Evolutionary conservation across 2,888 invertebrate genomes (phyloP), one percentile per base, ranked within the genome.

Genomic region (Endomychus coccineus): DNA sequence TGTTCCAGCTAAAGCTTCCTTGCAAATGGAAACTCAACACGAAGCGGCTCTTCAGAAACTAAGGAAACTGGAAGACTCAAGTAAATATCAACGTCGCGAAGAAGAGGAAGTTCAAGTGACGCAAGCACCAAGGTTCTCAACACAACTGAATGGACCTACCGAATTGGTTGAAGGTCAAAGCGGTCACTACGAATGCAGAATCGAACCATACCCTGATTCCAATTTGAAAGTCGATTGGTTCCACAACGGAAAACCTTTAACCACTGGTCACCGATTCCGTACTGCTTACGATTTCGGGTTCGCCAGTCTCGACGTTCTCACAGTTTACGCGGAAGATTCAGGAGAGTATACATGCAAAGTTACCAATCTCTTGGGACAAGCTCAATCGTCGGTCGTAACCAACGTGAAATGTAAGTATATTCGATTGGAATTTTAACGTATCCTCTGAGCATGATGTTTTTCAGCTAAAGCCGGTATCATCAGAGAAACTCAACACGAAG

Each of bases 201-300:
- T 92, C 58, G 91, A 91, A 61, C 92, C 92, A 9, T 90, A 90
- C 56, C 89, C 90, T 2, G 91, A 92, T 67, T 75, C 87, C 3
- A 81, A 81, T 46, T 77, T 92, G 62, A 85, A 88, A 56, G 86
- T 91, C 0, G 90, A 90, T 66, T 92, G 91, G 91, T 83, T 87
- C 70, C 90, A 90, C 56, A 91, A 96, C 63, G 91, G 88, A 29
- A 81, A 90, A 63, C 87, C 91, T 27, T 68, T 91, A 30, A 82
- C 81, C 54, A 84, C 83, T 43, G 89, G 89, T 36, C 92, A 94
- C 60, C 79, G 95, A 43, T 91, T 89, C 72, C 80, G 91, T 57
- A 94, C 94, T 29, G 84, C 91, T 29, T 89, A 86, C 58, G 96
- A 97, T 62, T 97, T 98, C 64, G 97, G 97, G 27, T 96, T 94